Base-by-base conservation (phyloP, 2,113 vertebrate species). In the Pluvialis apricaria region DNA sequence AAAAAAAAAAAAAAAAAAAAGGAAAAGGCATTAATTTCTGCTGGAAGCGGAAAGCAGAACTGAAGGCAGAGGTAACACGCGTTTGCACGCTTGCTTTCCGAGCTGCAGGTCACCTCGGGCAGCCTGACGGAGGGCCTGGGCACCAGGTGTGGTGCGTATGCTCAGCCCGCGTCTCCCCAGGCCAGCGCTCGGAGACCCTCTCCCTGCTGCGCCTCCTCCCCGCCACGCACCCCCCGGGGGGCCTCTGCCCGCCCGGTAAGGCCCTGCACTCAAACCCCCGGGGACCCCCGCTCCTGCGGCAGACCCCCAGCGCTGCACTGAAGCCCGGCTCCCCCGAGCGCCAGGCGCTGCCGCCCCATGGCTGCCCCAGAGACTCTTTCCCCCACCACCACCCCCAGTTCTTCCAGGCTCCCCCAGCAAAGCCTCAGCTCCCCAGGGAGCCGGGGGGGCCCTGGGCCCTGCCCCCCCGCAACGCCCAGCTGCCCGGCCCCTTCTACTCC, bases 111-210 rank as follows among this genome's bases (percentile, higher is more conserved):
- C 55, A 31, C 1, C 20, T 4, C 7, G 25, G 57, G 55, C 73
- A 42, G 68, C 79, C 45, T 3, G 18, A 13, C 8, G 15, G 3
- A 24, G 88, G 3, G 34, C 32, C 85, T 21, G 5, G 65, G 49
- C 16, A 7, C 20, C 36, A 29, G 55, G 13, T 5, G 4, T 0
- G 10, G 32, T 2, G 21, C 28, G 1, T 4, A 2, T 5, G 11
- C 65, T 5, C 52, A 31, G 0, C 25, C 8, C 25, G 6, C 64
- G 6, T 47, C 18, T 9, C 45, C 45, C 18, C 45, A 19, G 18
- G 45, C 45, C 45, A 20, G 45, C 25, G 6, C 64, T 7, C 28
- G 1, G 7, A 17, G 29, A 11, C 2, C 18, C n/a, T 4, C 45
- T 9, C 45, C 6, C 55, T 3, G 44, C 45, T 5, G 15, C 4